Percentiles rank a stretch among this genome's conserved stretches.
These are phyloP conservation scores for Dreissena rostriformis DNA, from an alignment of 1,140 invertebrate species.

Conservation along the genomic window DNA sequence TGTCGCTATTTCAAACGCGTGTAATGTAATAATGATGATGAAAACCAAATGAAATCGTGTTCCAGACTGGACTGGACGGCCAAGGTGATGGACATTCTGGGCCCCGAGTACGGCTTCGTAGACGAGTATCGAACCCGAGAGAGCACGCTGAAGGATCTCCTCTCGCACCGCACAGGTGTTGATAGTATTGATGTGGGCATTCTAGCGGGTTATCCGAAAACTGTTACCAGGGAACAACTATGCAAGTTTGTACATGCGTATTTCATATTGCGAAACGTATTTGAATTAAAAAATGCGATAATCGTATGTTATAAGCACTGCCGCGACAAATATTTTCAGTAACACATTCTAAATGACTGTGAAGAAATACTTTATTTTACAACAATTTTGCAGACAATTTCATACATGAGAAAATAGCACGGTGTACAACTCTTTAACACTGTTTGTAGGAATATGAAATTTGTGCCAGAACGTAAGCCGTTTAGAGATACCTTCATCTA, in stretches of 20 bases:
- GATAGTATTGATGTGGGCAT: conserved; percentile 16
- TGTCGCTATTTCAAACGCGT: no score
- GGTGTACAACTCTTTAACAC: background rate
- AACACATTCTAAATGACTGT: no score
- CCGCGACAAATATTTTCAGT: no score
- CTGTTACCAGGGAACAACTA: conserved; percentile 18
- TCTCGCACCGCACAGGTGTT: conserved; percentile 44
- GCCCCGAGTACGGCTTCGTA: conserved; percentile 30
- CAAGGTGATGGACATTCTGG: conserved; percentile 23
- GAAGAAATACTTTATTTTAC: no score
- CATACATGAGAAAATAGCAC: no score
- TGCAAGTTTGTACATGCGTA: conserved; percentile 24
- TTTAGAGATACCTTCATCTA: conserved; percentile 61
- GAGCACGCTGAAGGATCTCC: conserved; percentile 23
- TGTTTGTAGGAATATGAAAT: conserved; percentile 62
- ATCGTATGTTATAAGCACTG: no score
- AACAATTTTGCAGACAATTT: no score
- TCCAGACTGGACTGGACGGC: conserved; percentile 23
- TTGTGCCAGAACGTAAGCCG: conserved; percentile 35
- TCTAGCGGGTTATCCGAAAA: conserved; percentile 18
- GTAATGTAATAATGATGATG: no score
- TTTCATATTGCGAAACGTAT: no score
- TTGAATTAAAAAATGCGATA: no score
- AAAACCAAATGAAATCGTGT: background rate
- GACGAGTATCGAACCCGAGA: conserved; percentile 31